These are phyloP conservation scores for Stenolophus ochropezus DNA, from an alignment of 2,888 invertebrate species.

Conservation along the genomic window DNA sequence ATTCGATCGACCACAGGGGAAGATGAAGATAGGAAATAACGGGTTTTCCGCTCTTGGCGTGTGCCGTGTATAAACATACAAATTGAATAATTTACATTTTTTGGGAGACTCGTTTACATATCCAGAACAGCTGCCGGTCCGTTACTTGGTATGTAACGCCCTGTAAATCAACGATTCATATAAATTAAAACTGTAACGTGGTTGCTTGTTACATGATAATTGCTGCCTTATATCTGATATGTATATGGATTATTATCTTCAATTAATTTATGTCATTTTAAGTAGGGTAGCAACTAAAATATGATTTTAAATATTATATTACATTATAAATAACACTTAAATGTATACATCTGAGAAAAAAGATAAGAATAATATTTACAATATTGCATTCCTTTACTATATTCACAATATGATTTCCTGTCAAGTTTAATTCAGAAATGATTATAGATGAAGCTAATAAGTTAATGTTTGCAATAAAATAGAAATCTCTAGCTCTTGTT, in stretches of 20 bases:
- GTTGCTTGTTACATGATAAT: conserved; percentile 46
- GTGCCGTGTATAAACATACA: conserved; percentile 63
- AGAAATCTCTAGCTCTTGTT: too few relatives aligned
- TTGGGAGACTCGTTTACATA: conserved; percentile 62
- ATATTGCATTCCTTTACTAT: too few relatives aligned
- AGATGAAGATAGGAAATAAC: conserved; percentile 35
- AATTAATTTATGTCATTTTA: conserved; percentile 45
- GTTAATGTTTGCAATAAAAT: too few relatives aligned
- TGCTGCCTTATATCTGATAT: conserved; percentile 43
- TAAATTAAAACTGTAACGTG: conserved; percentile 51
- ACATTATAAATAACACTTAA: neutral
- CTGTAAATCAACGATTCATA: conserved; percentile 58
- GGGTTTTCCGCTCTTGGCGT: conserved; percentile 38
- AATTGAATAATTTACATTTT: conserved; percentile 65
- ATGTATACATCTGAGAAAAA: too few relatives aligned
- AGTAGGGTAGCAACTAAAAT: neutral
- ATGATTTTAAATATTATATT: neutral
- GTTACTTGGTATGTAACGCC: conserved; percentile 41
- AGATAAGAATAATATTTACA: too few relatives aligned
- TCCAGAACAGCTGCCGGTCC: conserved; percentile 51
- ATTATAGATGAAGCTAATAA: too few relatives aligned
- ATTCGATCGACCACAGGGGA: conserved; percentile 36
- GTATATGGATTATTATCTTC: conserved; percentile 37
- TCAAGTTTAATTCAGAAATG: too few relatives aligned
- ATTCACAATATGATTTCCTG: too few relatives aligned